Evolutionary conservation across 2,113 vertebrate genomes (phyloP).

Genomic region (Ochotona curzoniae): DNA sequence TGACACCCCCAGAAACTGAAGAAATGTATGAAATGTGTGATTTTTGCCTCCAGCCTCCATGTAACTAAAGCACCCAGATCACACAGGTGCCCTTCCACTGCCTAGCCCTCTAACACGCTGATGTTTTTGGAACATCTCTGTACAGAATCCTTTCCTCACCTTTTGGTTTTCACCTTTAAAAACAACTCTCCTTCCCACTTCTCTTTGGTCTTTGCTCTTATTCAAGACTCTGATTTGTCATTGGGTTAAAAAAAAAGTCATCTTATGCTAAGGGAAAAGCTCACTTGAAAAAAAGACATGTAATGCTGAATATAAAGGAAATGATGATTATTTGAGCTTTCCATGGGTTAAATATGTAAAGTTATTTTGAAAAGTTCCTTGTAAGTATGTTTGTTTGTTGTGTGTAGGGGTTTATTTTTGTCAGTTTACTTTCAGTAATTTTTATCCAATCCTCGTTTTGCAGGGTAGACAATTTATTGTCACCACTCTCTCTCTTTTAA

Average conservation of each 20-base stretch:
- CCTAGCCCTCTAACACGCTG: not conserved
- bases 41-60: not conserved
- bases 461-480: not conserved
- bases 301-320: not conserved
- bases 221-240: not conserved
- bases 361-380: slow-evolving; percentile 40
- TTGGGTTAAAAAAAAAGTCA: not conserved
- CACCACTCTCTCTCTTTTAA: not conserved
- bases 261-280: not conserved
- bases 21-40: not conserved
- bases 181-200: not conserved
- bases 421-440: not conserved
- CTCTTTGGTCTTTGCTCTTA: not conserved
- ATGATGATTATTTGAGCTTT: slow-evolving; percentile 9
- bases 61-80: not conserved
- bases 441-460: not conserved
- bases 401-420: too few species aligned
- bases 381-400: not conserved
- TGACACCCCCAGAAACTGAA: not conserved
- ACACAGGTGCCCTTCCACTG: not conserved
- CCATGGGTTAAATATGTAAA: not conserved
- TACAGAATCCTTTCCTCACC: not conserved
- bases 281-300: not conserved
- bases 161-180: not conserved
- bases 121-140: not conserved